phyloP scores from a whole-genome alignment of 2,888 invertebrate species.

The Acronicta aceris region DNA sequence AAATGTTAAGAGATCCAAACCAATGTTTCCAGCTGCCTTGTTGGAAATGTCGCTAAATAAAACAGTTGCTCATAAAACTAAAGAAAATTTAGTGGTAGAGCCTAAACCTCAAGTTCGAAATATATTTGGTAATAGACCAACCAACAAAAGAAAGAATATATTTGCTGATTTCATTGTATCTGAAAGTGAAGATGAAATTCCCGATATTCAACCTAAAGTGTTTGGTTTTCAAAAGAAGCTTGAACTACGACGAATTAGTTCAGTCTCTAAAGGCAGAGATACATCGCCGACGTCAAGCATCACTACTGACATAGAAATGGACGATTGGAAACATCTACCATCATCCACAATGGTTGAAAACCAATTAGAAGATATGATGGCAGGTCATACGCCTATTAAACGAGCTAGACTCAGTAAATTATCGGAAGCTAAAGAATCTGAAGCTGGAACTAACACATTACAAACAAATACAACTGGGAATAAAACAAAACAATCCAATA shows the following conservation, averaged over 20 bases:
- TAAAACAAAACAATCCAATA: slow-evolving; percentile 60
- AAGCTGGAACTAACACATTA: slow-evolving; percentile 41
- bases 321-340: slow-evolving; percentile 79
- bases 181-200: slow-evolving; percentile 81
- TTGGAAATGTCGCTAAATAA: slow-evolving; percentile 74
- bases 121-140: slow-evolving; percentile 72
- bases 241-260: slow-evolving; percentile 55
- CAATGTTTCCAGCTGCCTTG: slow-evolving; percentile 73
- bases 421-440: slow-evolving; percentile 64
- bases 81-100: slow-evolving; percentile 59
- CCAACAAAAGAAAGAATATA: slow-evolving; percentile 76
- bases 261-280: slow-evolving; percentile 59
- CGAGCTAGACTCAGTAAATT: slow-evolving; percentile 67
- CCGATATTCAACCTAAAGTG: slow-evolving; percentile 75
- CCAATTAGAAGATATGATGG: slow-evolving; percentile 66
- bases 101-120: slow-evolving; percentile 66
- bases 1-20: slow-evolving; percentile 64
- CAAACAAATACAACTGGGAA: slow-evolving; percentile 39
- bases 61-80: slow-evolving; percentile 70
- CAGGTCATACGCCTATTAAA: slow-evolving; percentile 66
- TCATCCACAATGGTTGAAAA: slow-evolving; percentile 85
- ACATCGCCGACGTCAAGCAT: slow-evolving; percentile 71
- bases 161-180: slow-evolving; percentile 78
- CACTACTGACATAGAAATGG: slow-evolving; percentile 78
- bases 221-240: slow-evolving; percentile 70